Base-by-base conservation (phyloP, 2,113 vertebrate species). In the Copsychus sechellarum region DNA sequence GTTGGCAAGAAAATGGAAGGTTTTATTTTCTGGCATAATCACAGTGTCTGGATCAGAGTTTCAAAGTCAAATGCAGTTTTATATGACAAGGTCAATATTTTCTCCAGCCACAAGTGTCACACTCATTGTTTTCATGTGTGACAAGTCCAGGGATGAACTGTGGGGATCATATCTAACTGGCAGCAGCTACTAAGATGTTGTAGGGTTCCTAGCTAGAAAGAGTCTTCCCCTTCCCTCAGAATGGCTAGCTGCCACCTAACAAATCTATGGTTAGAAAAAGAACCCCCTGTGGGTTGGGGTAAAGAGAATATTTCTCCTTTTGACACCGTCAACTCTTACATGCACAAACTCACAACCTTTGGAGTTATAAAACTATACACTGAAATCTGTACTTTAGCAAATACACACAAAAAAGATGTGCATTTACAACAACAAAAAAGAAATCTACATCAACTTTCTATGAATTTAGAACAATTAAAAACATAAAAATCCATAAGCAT, bases 1-100 rank as follows among this genome's bases (percentile, higher is more conserved):
- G 43, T 48, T 69, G 72, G 80, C 88, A 92, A 69, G 69, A 92
- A 90, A 92, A 90, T 3, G 6, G 31, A 62, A 90, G n/a, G 6
- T 56, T 81, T 86, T 83, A 26, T 94, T 84, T 94, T 88, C 82
- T 88, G 82, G 69, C 76, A 60, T 74, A 71, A 90, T 69, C 28
- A 50, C 13, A 53, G 20, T 6, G 25, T 71, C 64, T 88, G 60
- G 56, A 78, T 77, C 38, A 60, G 56, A 36, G 40, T 82, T 92
- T 90, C 56, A 73, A 81, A 95, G 80, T 26, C 5, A 2, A 72
- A 57, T 24, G 64, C 24, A 47, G 47, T n/a, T 71, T 84, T 61
- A 65, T 12, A 20, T 24, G 31, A 57, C 36, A 84, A 38, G 51
- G 56, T 48, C 43, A 81, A 14, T 54, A 70, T 90, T 95, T 80